These are phyloP conservation scores for Podarcis raffonei DNA, from an alignment of 2,113 vertebrate genomes.

Conservation along the genomic window DNA sequence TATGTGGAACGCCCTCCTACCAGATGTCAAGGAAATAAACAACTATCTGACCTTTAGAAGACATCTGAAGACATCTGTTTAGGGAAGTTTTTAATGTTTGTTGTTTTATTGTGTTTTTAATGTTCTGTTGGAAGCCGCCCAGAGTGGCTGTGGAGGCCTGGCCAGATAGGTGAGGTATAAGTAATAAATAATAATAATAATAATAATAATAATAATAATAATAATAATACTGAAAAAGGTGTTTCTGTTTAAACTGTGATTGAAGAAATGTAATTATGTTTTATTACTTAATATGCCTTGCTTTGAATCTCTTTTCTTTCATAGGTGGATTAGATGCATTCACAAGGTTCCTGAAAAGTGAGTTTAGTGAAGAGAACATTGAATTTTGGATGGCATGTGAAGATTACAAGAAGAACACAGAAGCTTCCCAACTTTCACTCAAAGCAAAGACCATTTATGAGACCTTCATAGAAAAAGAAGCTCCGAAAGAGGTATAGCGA, in stretches of 20 bases:
- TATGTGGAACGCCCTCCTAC: neutral
- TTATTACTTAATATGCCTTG: neutral
- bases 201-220: too few species aligned
- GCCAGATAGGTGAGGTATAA: too few species aligned
- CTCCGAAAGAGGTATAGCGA: constrained; percentile 90
- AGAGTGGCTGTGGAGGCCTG: too few species aligned
- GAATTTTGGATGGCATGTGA: constrained; percentile 96
- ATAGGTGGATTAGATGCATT: constrained; percentile 89
- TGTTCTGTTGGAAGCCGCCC: too few species aligned
- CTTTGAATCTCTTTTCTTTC: neutral
- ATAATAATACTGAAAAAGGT: neutral
- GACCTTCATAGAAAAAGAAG: constrained; percentile 85
- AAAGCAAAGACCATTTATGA: constrained; percentile 91
- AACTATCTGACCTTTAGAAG: too few species aligned
- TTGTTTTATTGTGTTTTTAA: too few species aligned
- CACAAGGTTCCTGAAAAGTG: constrained; percentile 87
- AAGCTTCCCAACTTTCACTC: constrained; percentile 77
- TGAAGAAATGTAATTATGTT: neutral
- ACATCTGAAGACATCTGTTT: too few species aligned
- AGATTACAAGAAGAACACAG: constrained; percentile 88
- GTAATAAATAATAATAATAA: too few species aligned
- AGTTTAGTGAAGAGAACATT: constrained; percentile 97
- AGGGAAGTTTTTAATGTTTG: too few species aligned
- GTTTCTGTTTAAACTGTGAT: neutral
- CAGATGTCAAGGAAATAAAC: too few species aligned